phyloP scores from a whole-genome alignment of 2,797 vertebrate genomes.

The Pseudopleuronectes americanus region DNA sequence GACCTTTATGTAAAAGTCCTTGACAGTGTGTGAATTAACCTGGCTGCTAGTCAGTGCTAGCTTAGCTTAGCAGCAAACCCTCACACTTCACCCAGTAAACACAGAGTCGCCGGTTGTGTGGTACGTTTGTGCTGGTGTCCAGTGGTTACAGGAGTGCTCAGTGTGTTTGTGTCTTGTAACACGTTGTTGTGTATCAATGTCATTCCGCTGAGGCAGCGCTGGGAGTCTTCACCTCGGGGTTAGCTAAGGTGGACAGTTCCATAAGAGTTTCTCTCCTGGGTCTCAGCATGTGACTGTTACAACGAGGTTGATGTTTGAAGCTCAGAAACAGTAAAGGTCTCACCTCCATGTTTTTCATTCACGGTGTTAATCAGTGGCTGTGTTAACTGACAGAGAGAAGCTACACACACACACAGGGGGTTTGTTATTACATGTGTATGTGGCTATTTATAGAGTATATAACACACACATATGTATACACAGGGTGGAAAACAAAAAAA shows the following conservation, averaged over 20 bases:
- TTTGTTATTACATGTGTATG: no score
- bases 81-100: background rate
- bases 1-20: constrained; percentile 65
- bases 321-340: no score
- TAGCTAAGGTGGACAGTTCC: background rate
- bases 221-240: background rate
- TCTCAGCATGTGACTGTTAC: no score
- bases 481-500: no score
- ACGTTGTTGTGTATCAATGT: background rate
- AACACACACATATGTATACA: no score
- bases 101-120: background rate
- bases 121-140: background rate
- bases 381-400: background rate
- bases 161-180: no score
- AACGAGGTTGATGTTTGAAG: background rate
- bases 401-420: background rate
- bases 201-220: background rate
- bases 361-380: background rate
- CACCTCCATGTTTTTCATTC: no score
- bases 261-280: no score
- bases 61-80: background rate
- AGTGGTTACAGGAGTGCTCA: background rate
- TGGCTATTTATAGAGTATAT: no score
- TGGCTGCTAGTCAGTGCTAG: background rate
- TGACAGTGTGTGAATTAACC: constrained; percentile 39